phyloP scores from a whole-genome alignment of 2,113 vertebrate genomes.

The Calonectris borealis region DNA sequence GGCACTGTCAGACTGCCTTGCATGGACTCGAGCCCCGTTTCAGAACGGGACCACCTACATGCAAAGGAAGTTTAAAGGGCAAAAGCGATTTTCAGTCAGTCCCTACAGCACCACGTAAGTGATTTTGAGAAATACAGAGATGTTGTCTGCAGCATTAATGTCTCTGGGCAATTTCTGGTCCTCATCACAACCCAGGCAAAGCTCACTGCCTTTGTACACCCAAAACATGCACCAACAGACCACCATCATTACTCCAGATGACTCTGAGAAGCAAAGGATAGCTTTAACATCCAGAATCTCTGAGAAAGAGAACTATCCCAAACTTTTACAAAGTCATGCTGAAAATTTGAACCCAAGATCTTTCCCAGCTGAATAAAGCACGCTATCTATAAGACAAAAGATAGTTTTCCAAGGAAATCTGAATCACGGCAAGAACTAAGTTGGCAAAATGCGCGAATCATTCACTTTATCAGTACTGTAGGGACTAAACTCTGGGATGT shows the following conservation, averaged over 20 bases:
- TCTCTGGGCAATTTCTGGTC: neutral
- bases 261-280: neutral
- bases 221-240: neutral
- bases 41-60: fast-evolving
- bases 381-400: neutral
- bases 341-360: neutral
- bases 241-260: neutral
- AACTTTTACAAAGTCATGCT: neutral
- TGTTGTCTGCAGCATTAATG: neutral
- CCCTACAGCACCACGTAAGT: neutral
- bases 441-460: neutral
- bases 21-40: fast-evolving
- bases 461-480: neutral
- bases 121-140: neutral
- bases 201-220: neutral
- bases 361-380: neutral
- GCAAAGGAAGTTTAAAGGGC: no score
- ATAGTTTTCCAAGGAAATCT: neutral
- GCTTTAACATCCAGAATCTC: neutral
- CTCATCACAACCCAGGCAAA: neutral
- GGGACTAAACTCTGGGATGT: neutral
- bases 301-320: neutral
- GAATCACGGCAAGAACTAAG: neutral
- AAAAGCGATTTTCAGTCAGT: neutral
- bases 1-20: neutral